These are phyloP conservation scores for Chalcosyrphus nemorum DNA, from an alignment of 2,888 invertebrate genomes.

Conservation along the genomic window DNA sequence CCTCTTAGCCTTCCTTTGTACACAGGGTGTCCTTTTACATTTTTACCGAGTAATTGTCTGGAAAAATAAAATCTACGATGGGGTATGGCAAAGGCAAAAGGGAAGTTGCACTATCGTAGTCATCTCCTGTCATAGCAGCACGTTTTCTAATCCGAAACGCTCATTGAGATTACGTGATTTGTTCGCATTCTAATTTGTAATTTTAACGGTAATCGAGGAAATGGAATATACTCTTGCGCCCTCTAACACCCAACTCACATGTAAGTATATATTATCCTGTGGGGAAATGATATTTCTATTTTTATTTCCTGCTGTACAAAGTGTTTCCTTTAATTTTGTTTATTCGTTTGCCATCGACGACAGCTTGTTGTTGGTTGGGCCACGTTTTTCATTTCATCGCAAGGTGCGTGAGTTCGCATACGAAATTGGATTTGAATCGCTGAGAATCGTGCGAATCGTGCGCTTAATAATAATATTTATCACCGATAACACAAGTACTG, in stretches of 20 bases:
- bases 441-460: constrained; percentile 31
- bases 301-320: background rate
- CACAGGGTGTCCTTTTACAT: constrained; percentile 18
- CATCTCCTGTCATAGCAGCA: constrained; percentile 33
- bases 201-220: constrained; percentile 52
- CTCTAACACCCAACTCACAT: background rate
- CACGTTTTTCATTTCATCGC: constrained; percentile 24
- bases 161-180: constrained; percentile 67
- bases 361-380: constrained; percentile 1
- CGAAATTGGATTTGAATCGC: constrained; percentile 27
- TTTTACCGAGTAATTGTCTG: constrained; percentile 48
- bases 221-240: constrained; percentile 8
- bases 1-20: background rate
- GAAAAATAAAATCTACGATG: no score
- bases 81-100: no score
- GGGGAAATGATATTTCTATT: background rate
- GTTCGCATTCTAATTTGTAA: constrained; percentile 60
- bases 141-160: constrained; percentile 56
- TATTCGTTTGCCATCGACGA: constrained; percentile 12
- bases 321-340: constrained; percentile 30
- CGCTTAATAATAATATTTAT: constrained; percentile 42
- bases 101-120: background rate
- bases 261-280: background rate
- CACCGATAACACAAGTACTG: constrained; percentile 15
- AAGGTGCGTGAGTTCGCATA: constrained; percentile 40